Conservation (phyloP, 1,140 invertebrate species). For the Bicyclus anynana region DNA sequence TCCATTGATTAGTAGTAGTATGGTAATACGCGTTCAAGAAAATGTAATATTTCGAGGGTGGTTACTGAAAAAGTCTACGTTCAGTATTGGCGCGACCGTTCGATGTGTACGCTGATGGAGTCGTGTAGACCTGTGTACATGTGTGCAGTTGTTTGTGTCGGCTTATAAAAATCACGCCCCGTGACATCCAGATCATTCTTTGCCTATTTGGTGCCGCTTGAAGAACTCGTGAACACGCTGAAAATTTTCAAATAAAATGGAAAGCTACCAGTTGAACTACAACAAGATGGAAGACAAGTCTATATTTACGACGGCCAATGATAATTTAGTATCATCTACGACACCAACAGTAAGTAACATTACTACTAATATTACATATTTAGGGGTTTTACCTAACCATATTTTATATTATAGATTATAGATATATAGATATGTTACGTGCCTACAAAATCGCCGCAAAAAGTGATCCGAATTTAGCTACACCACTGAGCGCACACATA, state of each 20-base stretch:
- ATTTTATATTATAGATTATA: no score
- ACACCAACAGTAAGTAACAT: constrained; percentile 38
- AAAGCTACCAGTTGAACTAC: constrained; percentile 35
- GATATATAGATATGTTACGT: no score
- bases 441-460: no score
- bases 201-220: constrained; percentile 5
- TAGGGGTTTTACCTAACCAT: no score
- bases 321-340: constrained; percentile 32
- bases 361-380: no score
- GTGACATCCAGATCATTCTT: constrained; percentile 25
- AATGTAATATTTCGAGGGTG: not conserved
- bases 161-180: constrained; percentile 23
- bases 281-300: constrained; percentile 37
- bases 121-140: no score
- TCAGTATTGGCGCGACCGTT: no score
- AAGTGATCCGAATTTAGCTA: no score
- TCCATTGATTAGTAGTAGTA: no score
- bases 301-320: constrained; percentile 45
- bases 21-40: no score
- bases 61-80: not conserved
- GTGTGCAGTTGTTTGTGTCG: not conserved
- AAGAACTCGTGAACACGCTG: constrained; percentile 2
- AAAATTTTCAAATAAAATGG: constrained; percentile 7
- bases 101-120: no score
- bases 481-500: no score